Base-by-base conservation (phyloP, 2,113 vertebrate genomes). In the Pachyramphus minor region DNA sequence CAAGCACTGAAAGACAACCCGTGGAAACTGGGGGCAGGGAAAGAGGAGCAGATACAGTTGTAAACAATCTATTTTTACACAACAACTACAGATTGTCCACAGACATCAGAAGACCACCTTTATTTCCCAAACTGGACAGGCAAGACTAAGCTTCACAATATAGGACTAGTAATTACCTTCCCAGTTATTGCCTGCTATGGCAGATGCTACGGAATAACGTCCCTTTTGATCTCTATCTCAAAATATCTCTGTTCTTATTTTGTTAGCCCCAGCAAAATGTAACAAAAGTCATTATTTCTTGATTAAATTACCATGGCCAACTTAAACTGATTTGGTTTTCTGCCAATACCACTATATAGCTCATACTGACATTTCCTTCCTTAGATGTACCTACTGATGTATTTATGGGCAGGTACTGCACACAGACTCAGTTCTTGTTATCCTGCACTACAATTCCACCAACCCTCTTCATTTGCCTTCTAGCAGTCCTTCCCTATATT, bases 11-110 rank as follows among this genome's bases (percentile, higher is more conserved):
- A 86, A 80, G 25, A 45, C 21, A 86, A 47, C 19, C 5, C 33
- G 8, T 0, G 0, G 42, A 35, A 63, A 7, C 17, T 3, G 3
- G 33, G 11, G 20, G 5, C 0, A 0, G 14, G 23, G 41, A 55
- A 3, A 9, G 2, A 4, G 7, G 27, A 19, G 3, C 16, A 73
- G 18, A 30, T 35, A 42, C 14, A 84, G 64, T 10, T 35, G 24
- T 7, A 63, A 87, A 28, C 28, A 17, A 27, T 5, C 7, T 68
- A 1, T 1, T 44, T 85, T 68, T 78, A 28, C 30, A 85, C 16
- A 82, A 30, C 19, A 87, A 19, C 19, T 58, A 31, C 21, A 45
- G 47, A 62, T 69, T 25, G 7, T 8, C 17, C 3, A 2, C 8
- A 58, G 33, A 66, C 8, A 84, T 41, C 14, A 72, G 58, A 87